Conservation (phyloP, 2,888 invertebrate species). For the Ptilodon capucinus region DNA sequence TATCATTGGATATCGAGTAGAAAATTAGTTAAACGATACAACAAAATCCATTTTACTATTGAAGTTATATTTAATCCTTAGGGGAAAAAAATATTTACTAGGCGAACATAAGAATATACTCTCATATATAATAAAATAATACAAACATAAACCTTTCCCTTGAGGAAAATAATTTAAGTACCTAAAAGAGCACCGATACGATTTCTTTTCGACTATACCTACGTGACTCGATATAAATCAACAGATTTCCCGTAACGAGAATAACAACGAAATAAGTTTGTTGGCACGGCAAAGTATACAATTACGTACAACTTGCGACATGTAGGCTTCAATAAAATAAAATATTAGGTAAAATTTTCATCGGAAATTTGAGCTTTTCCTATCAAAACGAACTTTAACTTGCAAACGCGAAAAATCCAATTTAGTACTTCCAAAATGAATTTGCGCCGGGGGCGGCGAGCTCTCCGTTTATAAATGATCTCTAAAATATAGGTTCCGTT, state of each 20-base stretch:
- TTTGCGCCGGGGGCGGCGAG: not conserved
- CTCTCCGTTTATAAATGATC: constrained; percentile 6
- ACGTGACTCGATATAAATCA: not conserved
- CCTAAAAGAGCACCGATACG: not conserved
- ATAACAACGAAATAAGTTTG: not conserved
- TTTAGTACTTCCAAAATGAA: not conserved
- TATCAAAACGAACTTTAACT: not conserved
- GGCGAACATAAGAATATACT: too few relatives aligned
- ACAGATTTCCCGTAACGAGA: not conserved
- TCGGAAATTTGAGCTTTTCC: not conserved
- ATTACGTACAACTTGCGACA: not conserved
- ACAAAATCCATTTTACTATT: not conserved
- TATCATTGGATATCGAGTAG: too few relatives aligned
- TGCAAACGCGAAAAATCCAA: not conserved
- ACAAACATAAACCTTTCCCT: not conserved
- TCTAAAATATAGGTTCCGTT: constrained; percentile 13
- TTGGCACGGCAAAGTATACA: not conserved
- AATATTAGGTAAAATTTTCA: not conserved
- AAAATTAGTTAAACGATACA: too few relatives aligned
- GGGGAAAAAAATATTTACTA: too few relatives aligned
- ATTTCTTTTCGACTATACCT: not conserved
- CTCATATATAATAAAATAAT: not conserved
- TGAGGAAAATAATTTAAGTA: not conserved
- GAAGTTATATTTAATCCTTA: not conserved
- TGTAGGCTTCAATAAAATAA: not conserved